Percentiles rank a stretch among this genome's conserved stretches.
Evolutionary conservation across 2,113 vertebrate species (phyloP).

Genomic region (Pseudonaja textilis): DNA sequence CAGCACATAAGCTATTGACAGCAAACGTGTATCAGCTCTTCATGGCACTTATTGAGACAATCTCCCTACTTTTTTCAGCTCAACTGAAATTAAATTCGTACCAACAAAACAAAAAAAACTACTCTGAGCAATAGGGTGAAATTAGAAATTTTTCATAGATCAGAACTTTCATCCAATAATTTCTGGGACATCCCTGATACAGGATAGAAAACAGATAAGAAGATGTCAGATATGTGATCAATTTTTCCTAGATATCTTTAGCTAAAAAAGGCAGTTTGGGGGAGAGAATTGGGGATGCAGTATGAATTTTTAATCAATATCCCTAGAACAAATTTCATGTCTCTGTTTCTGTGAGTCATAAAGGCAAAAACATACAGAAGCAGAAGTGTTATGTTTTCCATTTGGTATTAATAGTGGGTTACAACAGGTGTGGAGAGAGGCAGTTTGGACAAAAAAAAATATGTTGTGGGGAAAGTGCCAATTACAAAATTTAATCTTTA

Average conservation of each 20-base stretch:
- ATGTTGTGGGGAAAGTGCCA: not conserved
- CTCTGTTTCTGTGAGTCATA: not conserved
- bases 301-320: not conserved
- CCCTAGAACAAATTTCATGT: not conserved
- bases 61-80: conserved; percentile 18
- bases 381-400: not conserved
- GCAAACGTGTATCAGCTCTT: conserved; percentile 47
- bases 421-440: not conserved
- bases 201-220: not conserved
- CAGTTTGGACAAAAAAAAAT: not conserved
- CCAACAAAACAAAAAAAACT: conserved; percentile 1
- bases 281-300: not conserved
- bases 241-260: not conserved
- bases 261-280: not conserved
- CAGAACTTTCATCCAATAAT: not conserved
- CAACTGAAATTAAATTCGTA: conserved; percentile 42
- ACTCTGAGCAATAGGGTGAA: not conserved
- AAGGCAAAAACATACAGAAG: not conserved
- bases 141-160: not conserved
- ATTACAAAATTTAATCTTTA: not conserved
- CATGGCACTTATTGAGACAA: conserved; percentile 22
- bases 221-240: not conserved
- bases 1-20: conserved; percentile 69
- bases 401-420: not conserved
- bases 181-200: not conserved